Evolutionary conservation across 2,113 vertebrate species (phyloP).

Genomic region (Vidua chalybeata): DNA sequence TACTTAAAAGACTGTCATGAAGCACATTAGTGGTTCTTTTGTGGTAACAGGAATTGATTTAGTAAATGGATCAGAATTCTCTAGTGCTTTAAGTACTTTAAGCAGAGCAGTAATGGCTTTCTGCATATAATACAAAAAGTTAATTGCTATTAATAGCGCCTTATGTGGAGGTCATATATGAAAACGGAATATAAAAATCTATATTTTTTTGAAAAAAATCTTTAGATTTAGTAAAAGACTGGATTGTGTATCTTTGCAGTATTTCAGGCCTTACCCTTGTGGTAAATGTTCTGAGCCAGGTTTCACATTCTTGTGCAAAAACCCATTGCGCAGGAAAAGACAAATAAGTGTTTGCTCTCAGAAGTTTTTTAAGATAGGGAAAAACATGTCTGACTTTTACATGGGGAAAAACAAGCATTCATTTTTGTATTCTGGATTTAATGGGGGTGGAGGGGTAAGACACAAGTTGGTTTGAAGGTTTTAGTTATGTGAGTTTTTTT

Average conservation of each 20-base stretch:
- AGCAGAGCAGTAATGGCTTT: slow-evolving; percentile 50
- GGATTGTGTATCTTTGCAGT: not conserved
- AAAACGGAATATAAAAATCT: slow-evolving; percentile 30
- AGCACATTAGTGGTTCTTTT: slow-evolving; percentile 47
- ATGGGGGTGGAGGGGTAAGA: not conserved
- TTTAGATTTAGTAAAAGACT: not conserved
- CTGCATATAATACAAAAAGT: slow-evolving; percentile 40
- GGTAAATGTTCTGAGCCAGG: not conserved
- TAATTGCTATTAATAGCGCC: slow-evolving; percentile 55
- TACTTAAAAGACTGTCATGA: slow-evolving; percentile 3
- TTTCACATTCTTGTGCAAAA: not conserved
- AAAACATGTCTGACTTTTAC: not conserved
- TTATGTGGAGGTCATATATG: slow-evolving; percentile 27
- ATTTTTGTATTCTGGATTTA: not conserved
- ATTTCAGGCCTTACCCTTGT: not conserved
- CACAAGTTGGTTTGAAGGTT: not conserved
- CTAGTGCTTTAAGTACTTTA: slow-evolving; percentile 55
- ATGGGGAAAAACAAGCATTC: fast-evolving
- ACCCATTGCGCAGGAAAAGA: not conserved
- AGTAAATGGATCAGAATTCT: slow-evolving; percentile 46
- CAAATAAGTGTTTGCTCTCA: not conserved
- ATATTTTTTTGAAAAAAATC: not conserved
- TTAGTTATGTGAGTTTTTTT: not conserved
- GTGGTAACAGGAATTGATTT: slow-evolving; percentile 46
- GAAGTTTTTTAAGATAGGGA: not conserved